Evolutionary conservation across 1,140 invertebrate genomes (phyloP), one percentile per base, ranked within the genome.

Genomic region (Periplaneta americana): DNA sequence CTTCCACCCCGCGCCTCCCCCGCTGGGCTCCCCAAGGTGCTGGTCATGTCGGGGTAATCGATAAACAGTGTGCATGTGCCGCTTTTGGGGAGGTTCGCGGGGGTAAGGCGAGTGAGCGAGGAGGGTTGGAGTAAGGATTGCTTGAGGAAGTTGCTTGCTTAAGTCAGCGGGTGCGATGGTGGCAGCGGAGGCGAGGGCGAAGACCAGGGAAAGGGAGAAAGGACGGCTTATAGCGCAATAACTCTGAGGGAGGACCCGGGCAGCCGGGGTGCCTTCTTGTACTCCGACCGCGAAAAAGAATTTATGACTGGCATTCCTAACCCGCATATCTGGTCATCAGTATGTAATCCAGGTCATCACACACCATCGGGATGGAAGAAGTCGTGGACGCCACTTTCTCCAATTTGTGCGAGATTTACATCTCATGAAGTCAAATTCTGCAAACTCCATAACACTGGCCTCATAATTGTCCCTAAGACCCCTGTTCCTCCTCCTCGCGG

Each of bases 21-120:
- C 74, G 34, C 37, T 32, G 33, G n/a, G 34, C 79, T 83, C 75
- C 80, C 81, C 83, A 84, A 84, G 83, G 83, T 84, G 83, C 82
- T 84, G 80, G 80, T 81, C 80, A 83, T 82, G 83, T 82, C 83
- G 81, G 81, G 48, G 81, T 80, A 84, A 84, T 84, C 83, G 83
- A 84, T 84, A 84, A 83, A 84, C 82, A 83, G 82, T 84, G 79
- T 80, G 79, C 79, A 80, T 80, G 39, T 48, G 79, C 22, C 9
- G 77, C 8, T 75, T 75, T 31, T 11, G 37, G 35, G 35, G 28
- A 34, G 77, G 33, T n/a, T 79, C 35, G 79, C 37, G 79, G 22
- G 37, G 79, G 57, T 28, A 35, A 34, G 78, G 79, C 11, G 66
- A 34, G n/a, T 22, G n/a, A 34, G 79, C 11, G 66, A 34, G n/a